Base-by-base conservation (phyloP, 2,888 invertebrate genomes). In the Nomada fabriciana region DNA sequence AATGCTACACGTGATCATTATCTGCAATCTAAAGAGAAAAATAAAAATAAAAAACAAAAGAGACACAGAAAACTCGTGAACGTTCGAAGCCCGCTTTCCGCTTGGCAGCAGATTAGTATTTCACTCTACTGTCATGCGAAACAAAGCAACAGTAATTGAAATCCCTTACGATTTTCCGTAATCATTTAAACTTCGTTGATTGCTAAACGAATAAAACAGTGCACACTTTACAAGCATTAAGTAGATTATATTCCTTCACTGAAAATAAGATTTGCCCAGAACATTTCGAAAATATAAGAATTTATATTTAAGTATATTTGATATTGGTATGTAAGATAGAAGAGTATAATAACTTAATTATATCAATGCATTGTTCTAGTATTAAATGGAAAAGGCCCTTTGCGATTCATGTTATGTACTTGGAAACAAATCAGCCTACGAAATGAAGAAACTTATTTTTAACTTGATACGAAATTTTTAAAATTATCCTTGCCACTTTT, bases 1-100 rank as follows among this genome's bases (percentile, higher is more conserved):
- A 76, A 73, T 76, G 23, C 20, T 29, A 43, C 73, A 65, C 73
- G 64, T 76, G 50, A 73, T 76, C 50, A 42, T 76, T 76, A 76
- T 55, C 64, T 43, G 18, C 42, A 59, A 64, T 76, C 73, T 65
- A 25, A 36, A 13, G 73, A 15, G 60, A 47, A 72, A 61, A 47
- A n/a, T n/a, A 36, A 55, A 47, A 47, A 29, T 36, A 36, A 71
- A 47, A 72, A 52, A 36, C 36, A 47, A 47, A 47, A 29, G 10
- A 55, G 43, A 63, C 63, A 47, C 11, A 15, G 63, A 63, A 71
- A 72, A 76, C 55, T 71, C 4, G 42, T 18, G 43, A 57, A 50
- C 18, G 59, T 13, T 29, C 23, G 47, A 42, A 43, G 29, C 15
- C 25, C 50, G 20, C 25, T 55, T 70, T 25, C 42, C 9, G 11